Evolutionary conservation across 2,888 invertebrate genomes (phyloP).

Genomic region (Pardosa pseudoannulata): DNA sequence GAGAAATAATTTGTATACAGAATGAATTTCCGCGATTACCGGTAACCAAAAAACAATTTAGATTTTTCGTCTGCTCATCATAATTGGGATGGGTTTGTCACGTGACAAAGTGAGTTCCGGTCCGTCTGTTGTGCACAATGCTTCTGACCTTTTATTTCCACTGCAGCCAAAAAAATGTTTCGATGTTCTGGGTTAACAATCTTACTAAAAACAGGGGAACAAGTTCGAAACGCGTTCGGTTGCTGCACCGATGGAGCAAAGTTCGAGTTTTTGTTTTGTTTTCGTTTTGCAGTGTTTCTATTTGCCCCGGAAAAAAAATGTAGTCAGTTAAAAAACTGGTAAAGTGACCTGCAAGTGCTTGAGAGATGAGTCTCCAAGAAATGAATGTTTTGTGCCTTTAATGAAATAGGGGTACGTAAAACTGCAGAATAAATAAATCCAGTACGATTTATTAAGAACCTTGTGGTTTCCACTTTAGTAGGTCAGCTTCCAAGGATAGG

Average conservation of each 20-base stretch:
- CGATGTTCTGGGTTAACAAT: neutral
- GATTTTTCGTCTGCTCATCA: neutral
- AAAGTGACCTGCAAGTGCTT: too few relatives aligned
- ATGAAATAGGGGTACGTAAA: too few relatives aligned
- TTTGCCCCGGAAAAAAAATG: too few relatives aligned
- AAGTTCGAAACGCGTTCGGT: neutral
- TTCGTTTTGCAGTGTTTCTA: neutral
- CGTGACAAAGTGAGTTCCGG: conserved; percentile 1
- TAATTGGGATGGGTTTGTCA: neutral
- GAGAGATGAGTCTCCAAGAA: too few relatives aligned
- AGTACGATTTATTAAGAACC: too few relatives aligned
- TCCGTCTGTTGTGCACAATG: neutral
- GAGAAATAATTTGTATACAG: neutral
- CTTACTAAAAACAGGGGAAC: neutral
- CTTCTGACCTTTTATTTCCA: conserved; percentile 2
- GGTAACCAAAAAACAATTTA: neutral
- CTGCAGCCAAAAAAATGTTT: neutral
- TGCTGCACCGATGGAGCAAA: neutral
- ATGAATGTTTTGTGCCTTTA: too few relatives aligned
- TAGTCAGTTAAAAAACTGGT: too few relatives aligned
- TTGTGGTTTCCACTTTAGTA: too few relatives aligned
- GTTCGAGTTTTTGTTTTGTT: neutral
- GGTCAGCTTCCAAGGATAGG: too few relatives aligned
- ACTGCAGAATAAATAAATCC: too few relatives aligned
- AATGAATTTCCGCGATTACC: neutral